Evolutionary conservation across 1,140 invertebrate species (phyloP).

Genomic region (Akabosia matsudoensis): DNA sequence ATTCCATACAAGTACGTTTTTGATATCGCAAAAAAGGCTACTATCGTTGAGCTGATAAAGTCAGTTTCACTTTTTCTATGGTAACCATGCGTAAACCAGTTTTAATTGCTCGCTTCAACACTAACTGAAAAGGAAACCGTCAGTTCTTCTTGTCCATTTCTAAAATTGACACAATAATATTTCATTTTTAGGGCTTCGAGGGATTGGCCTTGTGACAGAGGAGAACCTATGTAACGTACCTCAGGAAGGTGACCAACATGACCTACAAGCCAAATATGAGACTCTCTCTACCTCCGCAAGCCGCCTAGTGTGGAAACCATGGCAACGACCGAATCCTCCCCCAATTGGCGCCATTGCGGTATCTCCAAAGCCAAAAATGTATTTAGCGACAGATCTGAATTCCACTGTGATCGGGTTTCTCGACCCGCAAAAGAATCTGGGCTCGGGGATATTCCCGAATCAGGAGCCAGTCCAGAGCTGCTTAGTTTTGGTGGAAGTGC

Average conservation of each 20-base stretch:
- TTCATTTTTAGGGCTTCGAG: slow-evolving; percentile 33
- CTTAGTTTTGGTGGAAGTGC: slow-evolving; percentile 39
- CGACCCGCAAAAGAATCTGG: slow-evolving; percentile 31
- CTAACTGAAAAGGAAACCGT: too few species aligned
- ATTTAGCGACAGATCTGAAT: slow-evolving; percentile 33
- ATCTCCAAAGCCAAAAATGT: slow-evolving; percentile 32
- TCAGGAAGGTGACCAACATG: slow-evolving; percentile 27
- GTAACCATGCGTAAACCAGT: too few species aligned
- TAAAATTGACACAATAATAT: too few species aligned
- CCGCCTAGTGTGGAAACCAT: slow-evolving; percentile 34
- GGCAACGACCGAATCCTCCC: slow-evolving; percentile 38
- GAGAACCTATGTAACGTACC: slow-evolving; percentile 28
- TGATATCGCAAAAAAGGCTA: too few species aligned
- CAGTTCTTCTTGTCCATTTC: too few species aligned
- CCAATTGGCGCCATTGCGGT: slow-evolving; percentile 37
- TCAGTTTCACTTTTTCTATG: too few species aligned
- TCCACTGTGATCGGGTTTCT: slow-evolving; percentile 35
- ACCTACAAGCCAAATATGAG: slow-evolving; percentile 30
- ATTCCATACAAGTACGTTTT: too few species aligned
- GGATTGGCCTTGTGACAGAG: slow-evolving; percentile 33
- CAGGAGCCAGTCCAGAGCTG: slow-evolving; percentile 15
- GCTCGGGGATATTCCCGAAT: slow-evolving; percentile 33
- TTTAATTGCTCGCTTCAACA: too few species aligned
- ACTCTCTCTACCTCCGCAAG: slow-evolving; percentile 32
- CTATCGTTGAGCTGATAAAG: too few species aligned